Percentiles rank a stretch among this genome's conserved stretches.
phyloP scores from a whole-genome alignment of 1,140 invertebrate species.

The Frieseomelitta varia region DNA sequence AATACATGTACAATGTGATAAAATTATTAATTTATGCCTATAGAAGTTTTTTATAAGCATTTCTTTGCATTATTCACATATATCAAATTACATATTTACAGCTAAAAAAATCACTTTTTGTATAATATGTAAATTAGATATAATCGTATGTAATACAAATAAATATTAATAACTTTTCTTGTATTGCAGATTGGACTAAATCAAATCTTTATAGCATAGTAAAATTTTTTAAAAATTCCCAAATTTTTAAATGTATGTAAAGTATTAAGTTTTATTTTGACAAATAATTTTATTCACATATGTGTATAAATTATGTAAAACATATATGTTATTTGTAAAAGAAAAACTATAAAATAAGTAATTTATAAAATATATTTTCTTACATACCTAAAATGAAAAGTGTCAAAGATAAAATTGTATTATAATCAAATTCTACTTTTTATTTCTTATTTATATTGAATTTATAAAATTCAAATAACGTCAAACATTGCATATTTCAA shows the following conservation, averaged over 20 bases:
- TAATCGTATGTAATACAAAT: constrained; percentile 16
- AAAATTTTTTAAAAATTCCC: neutral
- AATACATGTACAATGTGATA: neutral
- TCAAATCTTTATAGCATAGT: neutral
- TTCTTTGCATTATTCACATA: neutral
- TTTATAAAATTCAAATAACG: neutral
- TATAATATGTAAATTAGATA: constrained; percentile 4
- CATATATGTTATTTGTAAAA: neutral
- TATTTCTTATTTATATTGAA: neutral
- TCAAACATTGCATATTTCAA: neutral
- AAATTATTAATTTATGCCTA: neutral
- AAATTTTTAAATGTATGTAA: neutral
- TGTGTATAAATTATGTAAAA: neutral
- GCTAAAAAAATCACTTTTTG: constrained; percentile 4
- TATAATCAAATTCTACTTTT: neutral
- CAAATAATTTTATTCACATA: neutral
- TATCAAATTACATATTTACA: neutral
- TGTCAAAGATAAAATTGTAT: neutral
- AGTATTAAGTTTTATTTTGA: neutral
- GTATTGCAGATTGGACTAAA: neutral
- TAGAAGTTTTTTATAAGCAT: neutral
- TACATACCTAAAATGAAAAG: neutral
- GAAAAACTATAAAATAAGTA: neutral
- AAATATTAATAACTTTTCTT: constrained; percentile 1
- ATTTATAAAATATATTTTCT: neutral